Conservation (phyloP, 2,113 vertebrate species). For the Hiodon tergisus region DNA sequence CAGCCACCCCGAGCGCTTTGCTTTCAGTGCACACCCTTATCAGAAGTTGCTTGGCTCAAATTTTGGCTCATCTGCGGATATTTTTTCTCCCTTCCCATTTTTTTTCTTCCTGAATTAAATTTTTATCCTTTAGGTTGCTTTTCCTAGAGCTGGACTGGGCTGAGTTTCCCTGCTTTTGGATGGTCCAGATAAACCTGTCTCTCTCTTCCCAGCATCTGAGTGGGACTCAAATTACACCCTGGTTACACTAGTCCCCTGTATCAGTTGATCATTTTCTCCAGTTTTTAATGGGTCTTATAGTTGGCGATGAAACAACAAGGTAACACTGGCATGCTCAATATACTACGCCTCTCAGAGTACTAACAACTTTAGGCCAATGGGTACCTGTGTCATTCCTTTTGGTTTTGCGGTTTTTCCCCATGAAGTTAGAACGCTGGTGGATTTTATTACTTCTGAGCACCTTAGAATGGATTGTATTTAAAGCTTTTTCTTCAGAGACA, state of each 20-base stretch:
- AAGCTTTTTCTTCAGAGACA: too few species aligned
- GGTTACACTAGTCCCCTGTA: too few species aligned
- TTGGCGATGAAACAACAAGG: background rate
- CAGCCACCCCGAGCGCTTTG: background rate
- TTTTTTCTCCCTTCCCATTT: background rate
- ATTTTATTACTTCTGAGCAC: too few species aligned
- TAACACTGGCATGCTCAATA: too few species aligned
- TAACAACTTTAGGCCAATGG: too few species aligned
- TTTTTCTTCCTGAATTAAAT: background rate
- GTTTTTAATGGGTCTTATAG: constrained; percentile 9
- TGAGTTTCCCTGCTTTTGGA: too few species aligned
- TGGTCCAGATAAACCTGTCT: too few species aligned
- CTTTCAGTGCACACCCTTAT: constrained; percentile 3
- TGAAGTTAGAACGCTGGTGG: too few species aligned
- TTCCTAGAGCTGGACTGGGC: background rate
- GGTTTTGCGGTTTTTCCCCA: too few species aligned
- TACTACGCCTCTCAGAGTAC: too few species aligned
- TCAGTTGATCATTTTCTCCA: constrained; percentile 24
- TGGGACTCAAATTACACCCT: background rate
- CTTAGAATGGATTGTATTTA: too few species aligned
- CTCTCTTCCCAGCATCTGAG: background rate
- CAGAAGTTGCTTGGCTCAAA: constrained; percentile 4
- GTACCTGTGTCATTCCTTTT: too few species aligned
- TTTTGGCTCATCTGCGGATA: background rate
- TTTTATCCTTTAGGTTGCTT: background rate